phyloP scores from a whole-genome alignment of 2,888 invertebrate genomes.

The Macaria liturata region DNA sequence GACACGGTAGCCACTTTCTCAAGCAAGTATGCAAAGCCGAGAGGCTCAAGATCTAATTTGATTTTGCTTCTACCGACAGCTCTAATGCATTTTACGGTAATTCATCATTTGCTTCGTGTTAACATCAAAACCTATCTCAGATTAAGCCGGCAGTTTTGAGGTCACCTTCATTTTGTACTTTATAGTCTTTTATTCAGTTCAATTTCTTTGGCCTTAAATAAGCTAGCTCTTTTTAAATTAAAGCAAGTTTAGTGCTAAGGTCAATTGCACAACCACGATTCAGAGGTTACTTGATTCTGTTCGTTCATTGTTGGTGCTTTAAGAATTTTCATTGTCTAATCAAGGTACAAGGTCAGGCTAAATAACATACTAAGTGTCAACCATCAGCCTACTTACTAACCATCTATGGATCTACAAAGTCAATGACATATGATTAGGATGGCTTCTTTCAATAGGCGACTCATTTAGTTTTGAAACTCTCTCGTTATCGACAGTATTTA shows the following conservation, averaged over 20 bases:
- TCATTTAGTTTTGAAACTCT: too few relatives aligned
- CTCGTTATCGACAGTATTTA: too few relatives aligned
- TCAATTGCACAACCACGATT: conserved; percentile 6
- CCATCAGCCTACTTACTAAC: too few relatives aligned
- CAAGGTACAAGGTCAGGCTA: conserved; percentile 11
- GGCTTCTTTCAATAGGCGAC: too few relatives aligned
- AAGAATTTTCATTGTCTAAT: conserved; percentile 11
- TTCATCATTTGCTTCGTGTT: conserved; percentile 14
- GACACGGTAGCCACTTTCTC: conserved; percentile 34
- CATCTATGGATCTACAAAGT: too few relatives aligned
- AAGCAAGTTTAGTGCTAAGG: conserved; percentile 4
- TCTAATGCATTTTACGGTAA: conserved; percentile 18
- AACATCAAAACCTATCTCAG: conserved; percentile 1
- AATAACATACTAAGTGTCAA: not conserved
- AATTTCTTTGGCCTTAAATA: too few relatives aligned
- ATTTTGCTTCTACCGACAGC: conserved; percentile 19
- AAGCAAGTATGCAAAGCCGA: conserved; percentile 28
- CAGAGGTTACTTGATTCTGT: conserved; percentile 4
- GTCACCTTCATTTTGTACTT: too few relatives aligned
- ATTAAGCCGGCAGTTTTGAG: not conserved
- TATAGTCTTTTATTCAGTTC: too few relatives aligned
- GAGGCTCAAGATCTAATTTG: conserved; percentile 28
- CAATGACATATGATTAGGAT: too few relatives aligned
- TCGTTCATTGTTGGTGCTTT: conserved; percentile 7
- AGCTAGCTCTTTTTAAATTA: not conserved